Evolutionary conservation across 2,113 vertebrate genomes (phyloP).

Genomic region (Benitochromis conjunctus): DNA sequence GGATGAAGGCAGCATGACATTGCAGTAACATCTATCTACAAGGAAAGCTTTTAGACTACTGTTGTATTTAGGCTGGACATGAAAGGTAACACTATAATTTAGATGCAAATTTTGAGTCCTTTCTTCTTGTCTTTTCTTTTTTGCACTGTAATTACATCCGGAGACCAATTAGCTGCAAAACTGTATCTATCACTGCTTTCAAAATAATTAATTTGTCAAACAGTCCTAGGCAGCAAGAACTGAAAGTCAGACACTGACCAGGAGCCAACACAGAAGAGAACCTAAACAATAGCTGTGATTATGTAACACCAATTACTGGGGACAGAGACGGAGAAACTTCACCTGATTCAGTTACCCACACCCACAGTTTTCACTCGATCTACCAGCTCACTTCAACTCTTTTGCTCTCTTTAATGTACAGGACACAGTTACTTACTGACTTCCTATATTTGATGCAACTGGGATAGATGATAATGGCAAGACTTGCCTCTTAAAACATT

Average conservation of each 20-base stretch:
- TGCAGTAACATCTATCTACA: background rate
- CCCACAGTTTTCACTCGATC: background rate
- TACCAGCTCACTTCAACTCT: background rate
- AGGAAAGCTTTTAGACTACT: background rate
- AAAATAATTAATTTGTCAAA: background rate
- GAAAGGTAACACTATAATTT: background rate
- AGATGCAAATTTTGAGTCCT: background rate
- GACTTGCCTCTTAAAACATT: background rate
- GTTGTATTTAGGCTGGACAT: background rate
- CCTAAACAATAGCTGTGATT: conserved; percentile 17
- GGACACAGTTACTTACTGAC: background rate
- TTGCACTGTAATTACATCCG: background rate
- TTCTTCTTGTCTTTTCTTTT: background rate
- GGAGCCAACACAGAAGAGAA: background rate
- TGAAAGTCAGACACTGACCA: background rate
- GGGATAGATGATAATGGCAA: background rate
- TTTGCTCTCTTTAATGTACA: background rate
- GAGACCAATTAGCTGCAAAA: background rate
- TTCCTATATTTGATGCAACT: background rate
- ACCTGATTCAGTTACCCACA: background rate
- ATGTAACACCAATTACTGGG: background rate
- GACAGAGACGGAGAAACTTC: background rate
- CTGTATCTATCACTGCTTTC: background rate
- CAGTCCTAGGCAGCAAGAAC: background rate
- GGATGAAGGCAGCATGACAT: background rate